A percentile compares a stretch with the other conserved stretches of the same genome.
Conservation (phyloP, 1,140 invertebrate genomes). For the Matsumurasca onukii region DNA sequence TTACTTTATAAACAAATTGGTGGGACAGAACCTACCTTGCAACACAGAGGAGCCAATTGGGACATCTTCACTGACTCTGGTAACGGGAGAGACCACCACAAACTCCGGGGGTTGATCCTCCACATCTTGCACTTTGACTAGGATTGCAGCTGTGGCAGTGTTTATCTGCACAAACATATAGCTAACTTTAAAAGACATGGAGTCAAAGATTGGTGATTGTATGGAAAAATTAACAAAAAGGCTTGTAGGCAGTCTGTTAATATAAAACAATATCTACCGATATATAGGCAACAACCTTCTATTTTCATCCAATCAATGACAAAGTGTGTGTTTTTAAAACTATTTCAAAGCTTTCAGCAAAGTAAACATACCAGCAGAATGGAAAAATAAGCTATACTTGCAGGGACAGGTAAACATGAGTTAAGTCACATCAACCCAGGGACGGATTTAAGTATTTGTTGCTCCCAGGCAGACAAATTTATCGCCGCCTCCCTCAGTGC, state of each 20-base stretch:
- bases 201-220: not conserved
- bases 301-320: too few species aligned
- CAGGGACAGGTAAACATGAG: too few species aligned
- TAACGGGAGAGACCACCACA: slow-evolving; percentile 80
- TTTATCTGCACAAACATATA: slow-evolving; percentile 59
- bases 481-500: too few species aligned
- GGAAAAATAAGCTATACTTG: too few species aligned
- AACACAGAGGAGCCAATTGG: slow-evolving; percentile 76
- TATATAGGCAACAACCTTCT: not conserved
- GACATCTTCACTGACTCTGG: slow-evolving; percentile 82
- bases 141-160: slow-evolving; percentile 83
- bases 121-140: slow-evolving; percentile 85
- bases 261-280: not conserved
- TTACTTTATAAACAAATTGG: not conserved
- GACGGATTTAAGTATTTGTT: too few species aligned
- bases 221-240: not conserved
- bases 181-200: not conserved
- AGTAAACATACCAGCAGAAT: too few species aligned
- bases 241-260: not conserved
- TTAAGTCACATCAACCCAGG: too few species aligned
- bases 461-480: too few species aligned
- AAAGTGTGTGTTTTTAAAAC: too few species aligned
- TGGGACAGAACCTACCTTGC: too few species aligned
- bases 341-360: too few species aligned
- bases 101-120: slow-evolving; percentile 92